phyloP scores from a whole-genome alignment of 2,113 vertebrate species.

The Regulus satrapa region DNA sequence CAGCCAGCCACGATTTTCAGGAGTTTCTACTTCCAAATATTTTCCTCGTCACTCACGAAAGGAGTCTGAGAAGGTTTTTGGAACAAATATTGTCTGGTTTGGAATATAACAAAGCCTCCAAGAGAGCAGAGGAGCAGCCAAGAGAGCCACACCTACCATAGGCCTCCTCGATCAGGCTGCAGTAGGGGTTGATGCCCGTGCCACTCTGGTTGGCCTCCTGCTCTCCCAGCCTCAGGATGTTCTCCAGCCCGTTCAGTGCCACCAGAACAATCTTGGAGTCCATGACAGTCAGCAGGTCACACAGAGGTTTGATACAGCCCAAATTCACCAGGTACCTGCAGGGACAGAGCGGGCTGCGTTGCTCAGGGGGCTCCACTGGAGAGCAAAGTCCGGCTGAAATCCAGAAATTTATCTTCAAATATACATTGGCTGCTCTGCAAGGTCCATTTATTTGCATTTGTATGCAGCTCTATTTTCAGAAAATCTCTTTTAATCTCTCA shows the following conservation, averaged over 20 bases:
- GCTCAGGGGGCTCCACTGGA: not conserved
- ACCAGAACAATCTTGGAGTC: slow-evolving; percentile 98
- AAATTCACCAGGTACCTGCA: slow-evolving; percentile 91
- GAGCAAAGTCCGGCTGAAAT: not conserved
- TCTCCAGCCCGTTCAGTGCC: slow-evolving; percentile 92
- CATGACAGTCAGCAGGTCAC: slow-evolving; percentile 96
- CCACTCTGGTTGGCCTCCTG: slow-evolving; percentile 92
- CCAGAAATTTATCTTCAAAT: not conserved
- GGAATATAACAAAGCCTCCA: accelerated
- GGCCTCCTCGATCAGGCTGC: slow-evolving; percentile 94
- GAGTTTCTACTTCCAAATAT: not conserved
- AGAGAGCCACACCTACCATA: slow-evolving; percentile 74
- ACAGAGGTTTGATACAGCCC: slow-evolving; percentile 94
- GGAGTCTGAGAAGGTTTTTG: not conserved
- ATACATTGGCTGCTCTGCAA: not conserved
- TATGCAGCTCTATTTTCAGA: not conserved
- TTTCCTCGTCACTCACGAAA: not conserved
- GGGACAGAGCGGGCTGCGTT: not conserved
- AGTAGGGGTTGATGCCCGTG: slow-evolving; percentile 91
- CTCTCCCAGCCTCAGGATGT: slow-evolving; percentile 93
- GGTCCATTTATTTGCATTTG: not conserved
- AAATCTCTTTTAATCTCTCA: not conserved
- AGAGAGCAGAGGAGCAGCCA: not conserved
- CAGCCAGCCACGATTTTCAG: not conserved
- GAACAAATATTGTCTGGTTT: not conserved